phyloP scores from a whole-genome alignment of 2,797 vertebrate species.

The Amniataba percoides region DNA sequence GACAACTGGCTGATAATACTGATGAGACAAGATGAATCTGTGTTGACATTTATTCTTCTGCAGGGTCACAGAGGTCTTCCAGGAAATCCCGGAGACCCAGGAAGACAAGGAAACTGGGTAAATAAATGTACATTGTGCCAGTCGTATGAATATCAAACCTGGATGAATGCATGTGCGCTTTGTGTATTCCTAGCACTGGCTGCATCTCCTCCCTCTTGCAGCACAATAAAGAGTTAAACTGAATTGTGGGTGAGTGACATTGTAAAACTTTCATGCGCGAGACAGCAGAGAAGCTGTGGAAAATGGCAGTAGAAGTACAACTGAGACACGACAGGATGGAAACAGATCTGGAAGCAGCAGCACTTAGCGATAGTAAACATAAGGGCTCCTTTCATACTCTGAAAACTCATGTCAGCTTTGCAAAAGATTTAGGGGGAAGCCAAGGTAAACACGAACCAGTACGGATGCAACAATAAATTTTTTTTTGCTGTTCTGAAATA shows the following conservation, averaged over 20 bases:
- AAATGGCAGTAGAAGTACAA: slow-evolving; percentile 77
- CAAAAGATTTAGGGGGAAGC: slow-evolving; percentile 46
- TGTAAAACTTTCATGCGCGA: slow-evolving; percentile 66
- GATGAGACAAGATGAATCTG: slow-evolving; percentile 1
- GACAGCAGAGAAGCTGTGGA: slow-evolving; percentile 78
- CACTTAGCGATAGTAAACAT: slow-evolving; percentile 77
- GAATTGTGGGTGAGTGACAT: slow-evolving; percentile 53
- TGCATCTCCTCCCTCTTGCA: slow-evolving; percentile 6
- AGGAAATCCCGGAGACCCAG: slow-evolving; percentile 80
- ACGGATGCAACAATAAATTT: slow-evolving; percentile 61
- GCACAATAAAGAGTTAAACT: slow-evolving; percentile 57
- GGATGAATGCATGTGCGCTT: neutral
- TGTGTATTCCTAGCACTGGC: slow-evolving; percentile 3
- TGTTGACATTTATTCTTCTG: slow-evolving; percentile 49
- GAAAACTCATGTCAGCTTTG: slow-evolving; percentile 52
- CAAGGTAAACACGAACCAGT: slow-evolving; percentile 53
- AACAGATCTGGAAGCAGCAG: slow-evolving; percentile 79
- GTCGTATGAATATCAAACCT: slow-evolving; percentile 5
- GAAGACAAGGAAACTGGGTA: slow-evolving; percentile 84
- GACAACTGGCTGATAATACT: neutral
- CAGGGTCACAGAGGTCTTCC: slow-evolving; percentile 84
- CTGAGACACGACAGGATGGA: slow-evolving; percentile 79
- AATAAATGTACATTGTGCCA: slow-evolving; percentile 41
- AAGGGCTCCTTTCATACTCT: slow-evolving; percentile 51
- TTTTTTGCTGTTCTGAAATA: slow-evolving; percentile 60